phyloP scores from a whole-genome alignment of 2,113 vertebrate species.

The Pampusana beccarii region DNA sequence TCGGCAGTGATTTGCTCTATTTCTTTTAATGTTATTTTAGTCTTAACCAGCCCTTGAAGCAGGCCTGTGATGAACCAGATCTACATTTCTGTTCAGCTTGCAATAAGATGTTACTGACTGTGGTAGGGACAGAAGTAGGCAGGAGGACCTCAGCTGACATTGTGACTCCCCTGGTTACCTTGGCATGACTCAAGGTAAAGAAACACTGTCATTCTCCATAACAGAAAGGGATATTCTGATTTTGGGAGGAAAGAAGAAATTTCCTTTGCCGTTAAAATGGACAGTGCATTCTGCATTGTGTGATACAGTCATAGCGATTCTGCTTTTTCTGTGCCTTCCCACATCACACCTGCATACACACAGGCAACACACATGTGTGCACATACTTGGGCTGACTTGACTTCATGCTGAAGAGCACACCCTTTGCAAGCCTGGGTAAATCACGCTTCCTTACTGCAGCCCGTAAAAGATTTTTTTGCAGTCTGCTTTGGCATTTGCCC shows the following conservation, averaged over 20 bases:
- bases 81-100: background rate
- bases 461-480: background rate
- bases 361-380: background rate
- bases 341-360: background rate
- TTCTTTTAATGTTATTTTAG: background rate
- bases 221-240: background rate
- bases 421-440: background rate
- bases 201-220: background rate
- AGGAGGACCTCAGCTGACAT: background rate
- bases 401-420: fast-evolving
- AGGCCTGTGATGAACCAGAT: background rate
- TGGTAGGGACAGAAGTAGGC: background rate
- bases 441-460: background rate
- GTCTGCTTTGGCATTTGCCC: background rate
- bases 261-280: background rate
- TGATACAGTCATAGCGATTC: background rate
- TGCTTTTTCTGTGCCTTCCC: background rate
- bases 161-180: background rate
- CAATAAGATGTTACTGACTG: background rate
- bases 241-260: background rate
- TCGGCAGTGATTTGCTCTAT: background rate
- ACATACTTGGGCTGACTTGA: background rate
- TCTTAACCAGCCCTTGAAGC: background rate
- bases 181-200: background rate
- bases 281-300: background rate